Percentiles rank a stretch among this genome's conserved stretches.
These are phyloP conservation scores for Phenganax subtilis DNA, from an alignment of 92 coral and sea anemone species.

Conservation along the genomic window DNA sequence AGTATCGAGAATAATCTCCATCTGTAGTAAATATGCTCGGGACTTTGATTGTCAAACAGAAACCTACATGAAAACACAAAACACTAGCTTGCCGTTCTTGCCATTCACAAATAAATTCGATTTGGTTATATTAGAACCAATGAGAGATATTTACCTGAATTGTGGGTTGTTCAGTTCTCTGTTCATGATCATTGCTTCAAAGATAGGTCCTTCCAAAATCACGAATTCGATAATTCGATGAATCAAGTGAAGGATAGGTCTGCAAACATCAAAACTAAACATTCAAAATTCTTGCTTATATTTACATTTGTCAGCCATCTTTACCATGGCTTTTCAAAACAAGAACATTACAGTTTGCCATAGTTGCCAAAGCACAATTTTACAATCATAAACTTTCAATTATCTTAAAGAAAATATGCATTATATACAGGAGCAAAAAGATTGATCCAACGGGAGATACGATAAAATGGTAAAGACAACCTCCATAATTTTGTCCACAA, in stretches of 20 bases:
- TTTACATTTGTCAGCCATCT: constrained; percentile 33
- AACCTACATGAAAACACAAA: constrained; percentile 50
- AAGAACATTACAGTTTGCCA: no score
- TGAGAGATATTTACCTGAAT: constrained; percentile 57
- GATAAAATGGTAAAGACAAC: no score
- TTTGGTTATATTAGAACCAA: not conserved
- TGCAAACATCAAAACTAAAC: constrained; percentile 46
- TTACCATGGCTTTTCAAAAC: no score
- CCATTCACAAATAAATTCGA: not conserved
- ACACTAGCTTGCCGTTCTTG: not conserved
- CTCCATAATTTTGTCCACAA: no score
- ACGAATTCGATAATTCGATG: constrained; percentile 97
- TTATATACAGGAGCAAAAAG: no score
- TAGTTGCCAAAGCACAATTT: no score
- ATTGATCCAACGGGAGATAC: no score
- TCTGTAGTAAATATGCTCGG: constrained; percentile 83
- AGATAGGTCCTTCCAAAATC: constrained; percentile 98
- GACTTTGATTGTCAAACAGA: constrained; percentile 90
- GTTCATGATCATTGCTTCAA: constrained; percentile 99
- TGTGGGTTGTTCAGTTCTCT: constrained; percentile 83
- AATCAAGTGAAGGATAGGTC: constrained; percentile 73
- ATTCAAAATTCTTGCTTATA: constrained; percentile 47
- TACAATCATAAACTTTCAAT: no score
- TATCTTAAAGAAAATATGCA: no score
- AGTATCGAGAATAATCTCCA: constrained; percentile 93